Conservation (phyloP, 2,888 invertebrate species). For the Drosophila prolongata region DNA sequence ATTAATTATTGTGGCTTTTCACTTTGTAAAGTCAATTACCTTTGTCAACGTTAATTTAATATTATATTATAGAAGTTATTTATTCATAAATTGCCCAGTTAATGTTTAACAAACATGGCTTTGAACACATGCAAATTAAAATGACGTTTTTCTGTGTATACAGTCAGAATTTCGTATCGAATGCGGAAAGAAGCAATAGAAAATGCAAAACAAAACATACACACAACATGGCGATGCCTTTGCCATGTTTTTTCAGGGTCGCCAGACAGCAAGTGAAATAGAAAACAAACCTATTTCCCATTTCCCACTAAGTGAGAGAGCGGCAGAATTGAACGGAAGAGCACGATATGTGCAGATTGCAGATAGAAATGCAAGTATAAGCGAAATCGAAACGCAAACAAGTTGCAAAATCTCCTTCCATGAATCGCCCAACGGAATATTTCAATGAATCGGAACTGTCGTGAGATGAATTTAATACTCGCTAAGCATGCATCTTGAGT, state of each 20-base stretch:
- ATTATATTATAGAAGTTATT: no score
- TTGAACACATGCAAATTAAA: no score
- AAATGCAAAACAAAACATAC: conserved; percentile 27
- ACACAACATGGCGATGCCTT: conserved; percentile 9
- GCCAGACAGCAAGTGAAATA: conserved; percentile 52
- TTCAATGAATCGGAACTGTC: no score
- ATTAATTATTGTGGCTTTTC: no score
- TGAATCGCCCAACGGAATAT: neutral
- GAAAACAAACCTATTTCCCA: conserved; percentile 57
- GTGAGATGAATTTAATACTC: neutral
- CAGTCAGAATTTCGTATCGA: conserved; percentile 39
- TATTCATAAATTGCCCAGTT: no score
- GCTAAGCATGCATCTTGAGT: neutral
- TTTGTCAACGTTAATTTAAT: no score
- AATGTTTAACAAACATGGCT: neutral
- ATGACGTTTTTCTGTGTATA: conserved; percentile 11
- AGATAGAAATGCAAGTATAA: neutral
- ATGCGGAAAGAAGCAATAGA: conserved; percentile 65
- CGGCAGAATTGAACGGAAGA: conserved; percentile 3
- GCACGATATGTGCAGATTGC: neutral
- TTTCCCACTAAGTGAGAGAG: neutral
- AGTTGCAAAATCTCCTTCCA: neutral
- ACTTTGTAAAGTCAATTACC: no score
- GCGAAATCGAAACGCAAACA: neutral
- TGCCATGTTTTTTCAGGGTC: conserved; percentile 57